Base-by-base conservation (phyloP, 2,888 invertebrate genomes). In the Ommatoiulus sabulosus region DNA sequence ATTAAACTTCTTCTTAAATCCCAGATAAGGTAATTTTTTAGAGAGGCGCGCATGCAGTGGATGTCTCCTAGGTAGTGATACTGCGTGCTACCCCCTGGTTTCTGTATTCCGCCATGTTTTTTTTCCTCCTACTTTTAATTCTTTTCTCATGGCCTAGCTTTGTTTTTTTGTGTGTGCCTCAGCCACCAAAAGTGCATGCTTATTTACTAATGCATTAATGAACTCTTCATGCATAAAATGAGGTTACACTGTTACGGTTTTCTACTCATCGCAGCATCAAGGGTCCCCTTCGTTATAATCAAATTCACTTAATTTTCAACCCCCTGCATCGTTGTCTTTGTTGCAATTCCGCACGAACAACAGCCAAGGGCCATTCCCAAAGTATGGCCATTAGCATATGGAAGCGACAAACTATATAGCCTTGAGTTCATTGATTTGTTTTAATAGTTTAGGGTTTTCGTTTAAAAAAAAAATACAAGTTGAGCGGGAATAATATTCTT, bases 161-260 rank as follows among this genome's bases (percentile, higher is more conserved):
- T 72, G 1, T 52, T 52, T 15, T 52, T 15, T 17, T 52, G 12
- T 52, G 10, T 52, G 12, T 52, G 24, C 24, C 10, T 24, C 24
- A 24, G 72, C 24, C 72, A 72, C 63, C 72, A 72, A 72, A 72
- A 20, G 72, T 72, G 24, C 72, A 72, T 72, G 72, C 72, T 72
- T 86, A 86, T 86, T 86, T 48, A 86, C 86, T 86, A 43, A 86
- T 86, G 44, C 86, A 86, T 86, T 86, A 86, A 86, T 86, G 86
- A 86, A 86, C 86, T 86, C 86, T 44, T 86, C 86, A 86, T 86
- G 86, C 86, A 86, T 86, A 86, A 86, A 86, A 86, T 86, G 86
- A 86, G 86, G 86, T 86, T 86, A 86, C 44, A 86, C 44, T 86
- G 86, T 86, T 48, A 86, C 86, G 86, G 72, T 72, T 72, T 72